Percentiles rank a stretch among this genome's conserved stretches.
Evolutionary conservation across 2,113 vertebrate genomes (phyloP).

Genomic region (Ammodytes marinus): DNA sequence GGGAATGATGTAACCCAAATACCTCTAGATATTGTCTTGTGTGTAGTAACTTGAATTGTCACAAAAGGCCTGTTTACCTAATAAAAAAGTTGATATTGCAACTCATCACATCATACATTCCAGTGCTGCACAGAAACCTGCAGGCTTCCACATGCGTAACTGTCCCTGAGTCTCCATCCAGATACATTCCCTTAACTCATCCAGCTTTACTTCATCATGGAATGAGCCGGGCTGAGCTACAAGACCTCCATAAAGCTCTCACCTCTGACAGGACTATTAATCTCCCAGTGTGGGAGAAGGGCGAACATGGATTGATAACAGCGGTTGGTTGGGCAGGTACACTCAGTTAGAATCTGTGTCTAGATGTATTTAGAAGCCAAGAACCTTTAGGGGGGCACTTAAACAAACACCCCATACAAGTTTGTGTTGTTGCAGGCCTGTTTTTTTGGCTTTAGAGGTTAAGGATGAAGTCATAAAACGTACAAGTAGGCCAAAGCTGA

Average conservation of each 20-base stretch:
- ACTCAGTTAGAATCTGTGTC: constrained; percentile 1
- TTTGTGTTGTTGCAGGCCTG: not conserved
- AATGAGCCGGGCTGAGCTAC: constrained; percentile 26
- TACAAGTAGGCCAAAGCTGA: not conserved
- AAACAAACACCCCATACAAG: not conserved
- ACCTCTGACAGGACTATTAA: constrained; percentile 38
- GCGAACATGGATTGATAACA: constrained; percentile 31
- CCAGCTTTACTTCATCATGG: constrained; percentile 20
- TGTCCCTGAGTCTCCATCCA: not conserved
- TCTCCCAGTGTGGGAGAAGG: constrained; percentile 19
- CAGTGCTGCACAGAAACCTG: constrained; percentile 4
- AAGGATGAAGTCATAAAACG: not conserved
- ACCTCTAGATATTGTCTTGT: not conserved
- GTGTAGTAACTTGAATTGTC: not conserved
- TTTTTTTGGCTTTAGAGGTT: not conserved
- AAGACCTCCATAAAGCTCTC: constrained; percentile 50
- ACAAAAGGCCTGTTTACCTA: not conserved
- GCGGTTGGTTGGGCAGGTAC: not conserved
- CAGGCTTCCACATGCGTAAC: constrained; percentile 15
- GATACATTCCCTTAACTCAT: constrained; percentile 43
- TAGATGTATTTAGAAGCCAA: not conserved
- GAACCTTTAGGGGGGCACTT: not conserved
- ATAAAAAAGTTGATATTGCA: not conserved
- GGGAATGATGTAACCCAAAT: not conserved
- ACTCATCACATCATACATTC: constrained; percentile 1